These are phyloP conservation scores for Strigamia transsilvanica DNA, from an alignment of 2,888 invertebrate genomes.

Conservation along the genomic window DNA sequence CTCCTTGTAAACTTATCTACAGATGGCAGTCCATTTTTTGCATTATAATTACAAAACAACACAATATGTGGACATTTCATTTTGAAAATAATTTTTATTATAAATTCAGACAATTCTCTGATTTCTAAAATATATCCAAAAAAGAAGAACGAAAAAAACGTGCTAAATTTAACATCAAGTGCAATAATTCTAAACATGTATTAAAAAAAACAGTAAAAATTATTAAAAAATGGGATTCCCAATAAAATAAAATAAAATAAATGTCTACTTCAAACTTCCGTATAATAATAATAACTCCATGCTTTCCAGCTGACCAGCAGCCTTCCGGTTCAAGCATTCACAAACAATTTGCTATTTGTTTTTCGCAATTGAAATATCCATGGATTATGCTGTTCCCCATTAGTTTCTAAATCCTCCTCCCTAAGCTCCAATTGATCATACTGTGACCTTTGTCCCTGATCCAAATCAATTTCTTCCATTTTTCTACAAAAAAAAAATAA, in stretches of 20 bases:
- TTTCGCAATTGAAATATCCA: slow-evolving; percentile 89
- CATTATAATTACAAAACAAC: too few relatives aligned
- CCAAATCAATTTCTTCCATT: background rate
- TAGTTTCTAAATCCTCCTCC: slow-evolving; percentile 53
- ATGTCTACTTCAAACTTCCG: too few relatives aligned
- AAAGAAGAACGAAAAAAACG: background rate
- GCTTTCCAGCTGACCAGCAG: background rate
- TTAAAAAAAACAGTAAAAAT: background rate
- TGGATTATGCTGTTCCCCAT: slow-evolving; percentile 65
- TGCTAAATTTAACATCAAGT: background rate
- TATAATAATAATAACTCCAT: too few relatives aligned
- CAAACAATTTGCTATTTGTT: slow-evolving; percentile 87
- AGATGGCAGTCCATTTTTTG: too few relatives aligned
- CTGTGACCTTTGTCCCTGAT: background rate
- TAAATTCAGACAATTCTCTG: too few relatives aligned
- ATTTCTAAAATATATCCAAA: background rate
- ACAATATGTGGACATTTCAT: too few relatives aligned
- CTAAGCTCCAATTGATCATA: slow-evolving; percentile 33
- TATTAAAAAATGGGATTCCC: background rate
- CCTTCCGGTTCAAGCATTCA: slow-evolving; percentile 68
- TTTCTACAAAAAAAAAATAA: background rate
- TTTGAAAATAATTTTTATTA: too few relatives aligned
- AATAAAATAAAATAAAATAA: background rate
- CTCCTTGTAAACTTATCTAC: too few relatives aligned
- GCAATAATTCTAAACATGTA: background rate